Conservation (phyloP, 2,888 invertebrate species). For the Lacanobia wlatinum region DNA sequence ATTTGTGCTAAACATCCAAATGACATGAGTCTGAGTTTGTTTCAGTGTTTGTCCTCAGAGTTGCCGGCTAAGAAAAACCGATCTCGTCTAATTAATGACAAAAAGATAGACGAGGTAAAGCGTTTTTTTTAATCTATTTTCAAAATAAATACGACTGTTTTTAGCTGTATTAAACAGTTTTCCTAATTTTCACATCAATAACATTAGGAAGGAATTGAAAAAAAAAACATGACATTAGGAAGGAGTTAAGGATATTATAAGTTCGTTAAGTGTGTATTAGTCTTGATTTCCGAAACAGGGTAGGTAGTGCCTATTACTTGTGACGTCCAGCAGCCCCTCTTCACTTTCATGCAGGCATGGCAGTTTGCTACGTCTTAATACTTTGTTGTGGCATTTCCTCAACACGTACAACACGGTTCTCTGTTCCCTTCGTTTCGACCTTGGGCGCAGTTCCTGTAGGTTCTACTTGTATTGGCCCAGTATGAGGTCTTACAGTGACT, state of each 20-base stretch:
- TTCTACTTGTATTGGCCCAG: not conserved
- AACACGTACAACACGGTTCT: slow-evolving; percentile 43
- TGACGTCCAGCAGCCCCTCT: slow-evolving; percentile 21
- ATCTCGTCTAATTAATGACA: no score
- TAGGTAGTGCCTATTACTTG: slow-evolving; percentile 14
- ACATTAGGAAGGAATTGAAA: no score
- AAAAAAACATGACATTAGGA: no score
- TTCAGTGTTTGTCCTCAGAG: no score
- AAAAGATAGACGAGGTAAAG: no score
- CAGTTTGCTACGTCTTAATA: slow-evolving; percentile 34
- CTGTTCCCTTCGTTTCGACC: slow-evolving; percentile 24
- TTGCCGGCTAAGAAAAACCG: no score
- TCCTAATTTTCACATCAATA: not conserved
- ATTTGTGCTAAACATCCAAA: no score
- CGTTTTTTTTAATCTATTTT: no score
- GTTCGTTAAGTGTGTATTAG: not conserved
- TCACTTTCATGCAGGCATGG: slow-evolving; percentile 23
- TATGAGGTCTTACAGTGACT: slow-evolving; percentile 4
- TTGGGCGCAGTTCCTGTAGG: slow-evolving; percentile 18
- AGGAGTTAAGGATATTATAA: not conserved
- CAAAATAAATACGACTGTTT: no score
- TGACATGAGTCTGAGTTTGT: no score
- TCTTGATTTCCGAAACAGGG: slow-evolving; percentile 12
- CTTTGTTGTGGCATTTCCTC: slow-evolving; percentile 16
- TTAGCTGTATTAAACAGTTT: no score